These are phyloP conservation scores for Semaprochilodus insignis DNA, from an alignment of 2,797 vertebrate species.

Conservation along the genomic window DNA sequence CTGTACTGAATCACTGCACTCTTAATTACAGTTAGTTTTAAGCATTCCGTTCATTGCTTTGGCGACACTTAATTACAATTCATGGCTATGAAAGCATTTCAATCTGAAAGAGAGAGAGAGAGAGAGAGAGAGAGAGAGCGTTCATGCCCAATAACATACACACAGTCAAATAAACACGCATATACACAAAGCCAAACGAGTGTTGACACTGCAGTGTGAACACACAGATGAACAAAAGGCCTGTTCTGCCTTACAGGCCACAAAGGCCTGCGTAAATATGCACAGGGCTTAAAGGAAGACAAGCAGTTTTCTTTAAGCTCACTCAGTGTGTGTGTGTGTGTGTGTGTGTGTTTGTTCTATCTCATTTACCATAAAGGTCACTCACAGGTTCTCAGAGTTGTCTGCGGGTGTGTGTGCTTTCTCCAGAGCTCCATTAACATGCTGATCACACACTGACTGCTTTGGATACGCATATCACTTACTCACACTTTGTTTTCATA, in stretches of 20 bases:
- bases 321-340: neutral
- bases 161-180: conserved; percentile 34
- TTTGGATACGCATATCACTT: conserved; percentile 41
- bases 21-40: neutral
- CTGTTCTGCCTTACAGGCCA: conserved; percentile 38
- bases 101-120: neutral
- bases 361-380: conserved; percentile 56
- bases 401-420: neutral
- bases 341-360: conserved; percentile 8
- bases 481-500: neutral
- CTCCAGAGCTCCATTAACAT: conserved; percentile 40
- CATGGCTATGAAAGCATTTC: neutral
- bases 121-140: too few species aligned
- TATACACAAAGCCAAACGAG: conserved; percentile 22
- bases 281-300: conserved; percentile 47
- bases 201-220: conserved; percentile 47
- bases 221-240: conserved; percentile 26
- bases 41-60: neutral
- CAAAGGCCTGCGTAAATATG: conserved; percentile 55
- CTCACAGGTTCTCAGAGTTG: conserved; percentile 43
- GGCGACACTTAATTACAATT: neutral
- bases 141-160: neutral
- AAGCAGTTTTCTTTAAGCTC: conserved; percentile 26
- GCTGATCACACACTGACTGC: conserved; percentile 31
- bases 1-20: neutral